phyloP scores from a whole-genome alignment of 2,888 invertebrate species.

The Nymphalis polychloros region DNA sequence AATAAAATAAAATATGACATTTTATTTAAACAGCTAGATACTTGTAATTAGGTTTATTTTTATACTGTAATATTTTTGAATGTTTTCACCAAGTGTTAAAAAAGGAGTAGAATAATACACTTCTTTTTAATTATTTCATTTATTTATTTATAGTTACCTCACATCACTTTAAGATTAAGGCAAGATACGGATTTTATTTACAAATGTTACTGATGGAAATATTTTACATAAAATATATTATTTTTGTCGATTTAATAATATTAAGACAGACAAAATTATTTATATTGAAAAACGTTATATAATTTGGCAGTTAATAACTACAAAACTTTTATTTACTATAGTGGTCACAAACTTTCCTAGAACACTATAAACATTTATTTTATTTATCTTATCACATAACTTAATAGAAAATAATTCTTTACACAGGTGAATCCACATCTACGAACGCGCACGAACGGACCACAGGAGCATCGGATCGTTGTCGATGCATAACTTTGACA shows the following conservation, averaged over 20 bases:
- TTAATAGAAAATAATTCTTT: slow-evolving; percentile 5
- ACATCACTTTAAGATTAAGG: slow-evolving; percentile 6
- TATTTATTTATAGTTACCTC: not conserved
- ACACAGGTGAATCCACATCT: too few species aligned
- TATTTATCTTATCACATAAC: not conserved
- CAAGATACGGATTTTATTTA: slow-evolving; percentile 3
- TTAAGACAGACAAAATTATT: slow-evolving; percentile 2
- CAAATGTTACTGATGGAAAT: slow-evolving; percentile 3
- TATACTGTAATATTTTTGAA: not conserved
- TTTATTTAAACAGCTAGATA: not conserved
- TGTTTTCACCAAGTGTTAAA: not conserved
- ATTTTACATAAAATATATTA: slow-evolving; percentile 12
- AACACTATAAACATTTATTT: not conserved
- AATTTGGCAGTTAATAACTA: slow-evolving; percentile 8
- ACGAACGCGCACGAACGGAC: too few species aligned
- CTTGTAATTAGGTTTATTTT: not conserved
- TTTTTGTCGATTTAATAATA: slow-evolving; percentile 4
- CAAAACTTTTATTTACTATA: slow-evolving; percentile 7
- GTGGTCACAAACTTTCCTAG: slow-evolving; percentile 8
- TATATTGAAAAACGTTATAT: not conserved
- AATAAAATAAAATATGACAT: not conserved
- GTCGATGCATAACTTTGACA: too few species aligned
- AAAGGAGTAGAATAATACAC: not conserved
- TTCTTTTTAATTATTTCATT: not conserved
- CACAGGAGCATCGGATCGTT: too few species aligned